Conservation (phyloP, 2,113 vertebrate genomes). For the Sebastes fasciatus region DNA sequence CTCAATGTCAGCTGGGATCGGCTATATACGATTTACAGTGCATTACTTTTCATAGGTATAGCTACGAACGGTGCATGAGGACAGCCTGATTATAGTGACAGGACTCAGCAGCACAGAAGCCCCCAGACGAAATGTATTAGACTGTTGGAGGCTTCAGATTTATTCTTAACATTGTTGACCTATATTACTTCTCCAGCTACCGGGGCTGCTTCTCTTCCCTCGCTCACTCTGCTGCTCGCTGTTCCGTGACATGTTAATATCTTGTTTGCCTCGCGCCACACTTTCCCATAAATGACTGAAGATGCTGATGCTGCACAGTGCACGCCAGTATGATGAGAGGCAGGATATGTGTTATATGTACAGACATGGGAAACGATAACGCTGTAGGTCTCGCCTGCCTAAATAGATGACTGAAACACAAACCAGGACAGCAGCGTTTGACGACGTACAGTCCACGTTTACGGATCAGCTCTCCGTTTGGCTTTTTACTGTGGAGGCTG, state of each 20-base stretch:
- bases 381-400: not conserved
- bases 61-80: too few species aligned
- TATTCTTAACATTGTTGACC: constrained; percentile 14
- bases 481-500: constrained; percentile 4
- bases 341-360: constrained; percentile 11
- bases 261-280: not conserved
- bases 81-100: too few species aligned
- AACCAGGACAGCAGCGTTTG: not conserved
- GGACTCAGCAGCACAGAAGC: not conserved
- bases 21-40: too few species aligned
- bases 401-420: constrained; percentile 36
- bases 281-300: constrained; percentile 45
- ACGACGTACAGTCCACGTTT: not conserved
- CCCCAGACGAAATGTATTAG: not conserved
- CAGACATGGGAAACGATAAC: constrained; percentile 30
- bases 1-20: too few species aligned
- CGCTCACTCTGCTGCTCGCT: constrained; percentile 16
- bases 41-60: too few species aligned
- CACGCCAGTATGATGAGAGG: constrained; percentile 6
- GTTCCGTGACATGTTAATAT: constrained; percentile 17
- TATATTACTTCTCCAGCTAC: constrained; percentile 15
- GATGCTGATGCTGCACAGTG: constrained; percentile 26
- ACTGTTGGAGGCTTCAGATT: not conserved
- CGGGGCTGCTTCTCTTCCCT: not conserved
- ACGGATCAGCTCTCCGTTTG: constrained; percentile 11